Base-by-base conservation (phyloP, 2,113 vertebrate genomes). In the Chroicocephalus ridibundus region DNA sequence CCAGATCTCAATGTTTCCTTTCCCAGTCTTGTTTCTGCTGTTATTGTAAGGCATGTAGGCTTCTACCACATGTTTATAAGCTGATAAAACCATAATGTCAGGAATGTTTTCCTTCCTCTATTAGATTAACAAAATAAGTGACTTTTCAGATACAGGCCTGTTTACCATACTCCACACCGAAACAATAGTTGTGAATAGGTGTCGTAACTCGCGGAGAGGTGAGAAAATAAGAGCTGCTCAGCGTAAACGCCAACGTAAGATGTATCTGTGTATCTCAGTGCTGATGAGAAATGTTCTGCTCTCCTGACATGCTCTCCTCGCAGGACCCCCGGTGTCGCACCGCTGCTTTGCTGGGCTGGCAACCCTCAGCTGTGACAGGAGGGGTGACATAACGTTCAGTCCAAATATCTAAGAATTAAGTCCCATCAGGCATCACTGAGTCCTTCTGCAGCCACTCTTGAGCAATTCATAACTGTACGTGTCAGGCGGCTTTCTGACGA, bases 21-120 rank as follows among this genome's bases (percentile, higher is more conserved):
- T 90, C 95, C 86, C 84, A 64, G 55, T 93, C 88, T 90, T 91
- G 88, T 95, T 96, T 54, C 83, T 94, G 38, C 58, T 97, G 95
- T 96, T 96, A 71, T 97, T 94, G 77, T 68, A 96, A 94, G 83
- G 40, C 82, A 46, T n/a, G 22, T 19, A 80, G 62, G 47, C 58
- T 97, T 94, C 83, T 91, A 93, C 51, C 91, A 68, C 81, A 93
- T 96, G 94, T 97, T 96, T 96, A 91, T 91, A 94, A 94, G 84
- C 88, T 91, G 95, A 97, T 97, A 95, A 97, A 97, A 74, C 86
- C 92, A 87, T 91, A 94, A 94, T 70, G 51, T 24, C 93, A 94
- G 91, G 95, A 96, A 96, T 86, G 88, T 94, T 97, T 97, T 84
- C 83, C 78, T 95, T 96, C 94, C 92, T 75, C 78, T 80, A 29